Evolutionary conservation across 2,113 vertebrate species (phyloP).

Genomic region (Festucalex cinctus): DNA sequence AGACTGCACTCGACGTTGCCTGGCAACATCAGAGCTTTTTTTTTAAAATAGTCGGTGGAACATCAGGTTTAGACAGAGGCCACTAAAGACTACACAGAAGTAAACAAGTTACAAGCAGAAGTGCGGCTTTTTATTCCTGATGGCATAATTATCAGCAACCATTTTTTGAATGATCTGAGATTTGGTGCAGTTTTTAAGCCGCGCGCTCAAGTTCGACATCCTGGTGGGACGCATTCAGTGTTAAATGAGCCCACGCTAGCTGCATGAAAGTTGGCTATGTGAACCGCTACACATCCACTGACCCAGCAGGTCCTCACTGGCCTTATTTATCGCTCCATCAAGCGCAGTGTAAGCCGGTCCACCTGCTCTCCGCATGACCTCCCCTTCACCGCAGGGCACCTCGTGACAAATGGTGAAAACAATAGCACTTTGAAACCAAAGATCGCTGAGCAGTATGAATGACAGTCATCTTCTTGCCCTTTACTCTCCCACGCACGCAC

Average conservation of each 20-base stretch:
- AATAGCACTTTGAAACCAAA: conserved; percentile 37
- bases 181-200: too few species aligned
- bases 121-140: too few species aligned
- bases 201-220: not conserved
- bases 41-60: conserved; percentile 16
- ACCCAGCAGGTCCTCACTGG: not conserved
- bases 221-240: not conserved
- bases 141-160: too few species aligned
- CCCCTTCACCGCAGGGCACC: not conserved
- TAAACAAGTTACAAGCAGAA: not conserved
- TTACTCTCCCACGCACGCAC: conserved; percentile 10
- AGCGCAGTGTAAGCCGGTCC: not conserved
- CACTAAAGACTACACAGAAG: conserved; percentile 11
- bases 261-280: not conserved
- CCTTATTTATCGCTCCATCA: not conserved
- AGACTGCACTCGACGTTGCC: conserved; percentile 30
- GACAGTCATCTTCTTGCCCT: conserved; percentile 7
- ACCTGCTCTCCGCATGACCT: not conserved
- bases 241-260: not conserved
- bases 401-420: conserved; percentile 24
- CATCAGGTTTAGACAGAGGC: conserved; percentile 11
- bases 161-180: too few species aligned
- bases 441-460: conserved; percentile 16
- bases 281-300: not conserved
- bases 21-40: conserved; percentile 33